Evolutionary conservation across 2,797 vertebrate genomes (phyloP).

Genomic region (Bovichtus variegatus): DNA sequence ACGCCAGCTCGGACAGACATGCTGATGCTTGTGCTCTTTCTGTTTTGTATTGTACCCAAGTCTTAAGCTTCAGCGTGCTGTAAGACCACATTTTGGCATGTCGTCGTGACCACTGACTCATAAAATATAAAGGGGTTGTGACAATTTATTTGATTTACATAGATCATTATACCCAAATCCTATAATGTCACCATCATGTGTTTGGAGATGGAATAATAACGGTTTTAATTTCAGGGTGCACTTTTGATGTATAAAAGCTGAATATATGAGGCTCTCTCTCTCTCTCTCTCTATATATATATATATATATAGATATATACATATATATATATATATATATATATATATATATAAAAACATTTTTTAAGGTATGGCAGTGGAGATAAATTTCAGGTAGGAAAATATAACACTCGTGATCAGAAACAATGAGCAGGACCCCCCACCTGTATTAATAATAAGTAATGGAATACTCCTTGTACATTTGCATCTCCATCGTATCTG

Average conservation of each 20-base stretch:
- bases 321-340: too few relatives aligned
- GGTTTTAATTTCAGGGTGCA: background rate
- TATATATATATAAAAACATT: too few relatives aligned
- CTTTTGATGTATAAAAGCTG: background rate
- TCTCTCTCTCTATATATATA: too few relatives aligned
- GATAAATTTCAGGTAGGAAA: background rate
- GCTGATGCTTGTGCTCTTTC: constrained; percentile 13
- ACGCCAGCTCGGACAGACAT: constrained; percentile 10
- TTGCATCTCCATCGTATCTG: background rate
- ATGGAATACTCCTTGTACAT: background rate
- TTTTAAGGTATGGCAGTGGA: background rate
- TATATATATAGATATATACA: too few relatives aligned
- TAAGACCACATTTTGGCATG: constrained; percentile 16
- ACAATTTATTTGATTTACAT: constrained; percentile 12
- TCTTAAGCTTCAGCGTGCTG: background rate
- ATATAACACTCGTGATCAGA: too few relatives aligned
- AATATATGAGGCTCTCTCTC: background rate
- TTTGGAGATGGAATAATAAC: background rate
- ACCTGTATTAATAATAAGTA: constrained; percentile 1
- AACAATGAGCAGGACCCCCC: background rate
- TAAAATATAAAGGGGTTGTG: background rate
- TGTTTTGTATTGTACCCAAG: background rate
- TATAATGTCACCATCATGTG: background rate
- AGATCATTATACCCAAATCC: background rate
- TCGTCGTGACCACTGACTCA: background rate